These are phyloP conservation scores for Calephelis perditalis DNA, from an alignment of 2,888 invertebrate genomes.

Conservation along the genomic window DNA sequence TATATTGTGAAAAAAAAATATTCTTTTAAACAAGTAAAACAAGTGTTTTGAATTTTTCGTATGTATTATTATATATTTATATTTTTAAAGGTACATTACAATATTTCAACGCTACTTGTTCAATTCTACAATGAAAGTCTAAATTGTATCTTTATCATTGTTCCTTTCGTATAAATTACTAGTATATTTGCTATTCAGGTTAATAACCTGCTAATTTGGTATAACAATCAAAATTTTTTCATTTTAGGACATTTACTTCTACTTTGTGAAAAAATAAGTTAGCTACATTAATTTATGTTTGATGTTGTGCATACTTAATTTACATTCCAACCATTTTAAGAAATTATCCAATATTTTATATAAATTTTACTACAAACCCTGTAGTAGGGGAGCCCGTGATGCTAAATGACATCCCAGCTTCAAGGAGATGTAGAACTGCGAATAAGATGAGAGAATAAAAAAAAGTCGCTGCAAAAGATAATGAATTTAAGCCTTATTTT, in stretches of 20 bases:
- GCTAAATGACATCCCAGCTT: too few relatives aligned
- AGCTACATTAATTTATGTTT: neutral
- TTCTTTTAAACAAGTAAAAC: neutral
- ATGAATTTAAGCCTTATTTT: too few relatives aligned
- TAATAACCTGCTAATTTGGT: neutral
- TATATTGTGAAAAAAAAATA: too few relatives aligned
- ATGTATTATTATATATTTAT: slow-evolving; percentile 59
- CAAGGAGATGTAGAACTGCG: too few relatives aligned
- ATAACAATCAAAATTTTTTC: slow-evolving; percentile 2
- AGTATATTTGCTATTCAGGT: slow-evolving; percentile 5
- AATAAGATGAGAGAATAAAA: too few relatives aligned
- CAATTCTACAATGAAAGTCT: slow-evolving; percentile 59
- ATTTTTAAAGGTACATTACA: slow-evolving; percentile 59
- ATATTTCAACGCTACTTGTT: slow-evolving; percentile 59
- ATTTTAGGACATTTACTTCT: slow-evolving; percentile 6
- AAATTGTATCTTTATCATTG: slow-evolving; percentile 14
- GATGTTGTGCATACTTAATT: neutral
- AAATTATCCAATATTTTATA: too few relatives aligned
- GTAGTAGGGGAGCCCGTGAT: too few relatives aligned
- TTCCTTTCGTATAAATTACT: neutral
- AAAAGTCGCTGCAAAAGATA: too few relatives aligned
- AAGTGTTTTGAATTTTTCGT: slow-evolving; percentile 18
- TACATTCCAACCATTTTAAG: too few relatives aligned
- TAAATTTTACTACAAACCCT: too few relatives aligned
- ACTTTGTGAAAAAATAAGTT: slow-evolving; percentile 1